Conservation (phyloP, 2,888 invertebrate species). For the Aleiodes testaceus region DNA sequence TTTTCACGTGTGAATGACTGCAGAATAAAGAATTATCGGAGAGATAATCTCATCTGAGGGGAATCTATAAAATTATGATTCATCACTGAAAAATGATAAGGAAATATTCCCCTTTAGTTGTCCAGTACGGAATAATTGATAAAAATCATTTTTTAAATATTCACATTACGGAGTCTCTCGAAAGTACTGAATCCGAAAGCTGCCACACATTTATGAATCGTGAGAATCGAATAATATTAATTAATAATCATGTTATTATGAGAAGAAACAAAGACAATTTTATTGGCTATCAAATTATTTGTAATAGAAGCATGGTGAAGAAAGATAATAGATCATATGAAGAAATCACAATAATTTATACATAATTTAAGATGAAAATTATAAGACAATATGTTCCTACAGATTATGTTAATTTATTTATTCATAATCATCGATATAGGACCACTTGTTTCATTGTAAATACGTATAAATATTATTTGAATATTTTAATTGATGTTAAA, state of each 20-base stretch:
- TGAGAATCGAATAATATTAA: constrained; percentile 1
- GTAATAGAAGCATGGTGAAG: constrained; percentile 1
- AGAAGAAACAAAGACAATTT: not conserved
- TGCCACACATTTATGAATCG: constrained; percentile 16
- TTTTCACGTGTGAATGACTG: constrained; percentile 3
- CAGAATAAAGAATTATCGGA: not conserved
- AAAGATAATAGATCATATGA: not conserved
- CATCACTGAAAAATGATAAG: not conserved
- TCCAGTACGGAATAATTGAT: not conserved
- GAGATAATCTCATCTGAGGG: not conserved
- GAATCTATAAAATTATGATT: not conserved
- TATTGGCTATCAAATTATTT: not conserved
- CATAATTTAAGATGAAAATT: constrained; percentile 5
- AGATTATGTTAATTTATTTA: not conserved
- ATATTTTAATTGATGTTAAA: constrained; percentile 18
- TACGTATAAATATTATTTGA: constrained; percentile 16
- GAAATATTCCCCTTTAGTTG: constrained; percentile 9
- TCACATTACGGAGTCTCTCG: constrained; percentile 6
- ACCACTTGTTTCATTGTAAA: constrained; percentile 17
- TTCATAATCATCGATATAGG: not conserved
- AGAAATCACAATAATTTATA: not conserved
- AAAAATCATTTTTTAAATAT: no score
- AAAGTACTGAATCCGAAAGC: constrained; percentile 29
- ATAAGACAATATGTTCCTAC: constrained; percentile 25
- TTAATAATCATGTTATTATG: constrained; percentile 6